Base-by-base conservation (phyloP, 2,797 vertebrate genomes). In the Falco cherrug region DNA sequence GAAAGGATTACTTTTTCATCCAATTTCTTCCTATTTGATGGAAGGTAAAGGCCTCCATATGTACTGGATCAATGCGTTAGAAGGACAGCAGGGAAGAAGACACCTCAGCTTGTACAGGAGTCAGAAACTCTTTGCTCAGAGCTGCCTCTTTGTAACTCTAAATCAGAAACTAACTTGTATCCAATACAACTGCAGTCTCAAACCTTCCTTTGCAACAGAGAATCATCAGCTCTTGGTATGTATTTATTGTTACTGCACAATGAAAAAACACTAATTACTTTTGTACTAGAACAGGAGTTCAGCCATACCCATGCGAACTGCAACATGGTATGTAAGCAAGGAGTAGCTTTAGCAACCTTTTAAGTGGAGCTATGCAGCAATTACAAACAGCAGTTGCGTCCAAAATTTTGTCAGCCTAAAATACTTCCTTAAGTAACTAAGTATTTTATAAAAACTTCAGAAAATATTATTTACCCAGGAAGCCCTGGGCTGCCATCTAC, bases 51-150 rank as follows among this genome's bases (percentile, higher is more conserved):
- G 56, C 13, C 45, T 71, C 47, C 47, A 13, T 5, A 20, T 0
- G 1, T 13, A 9, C 33, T 18, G 19, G 21, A 41, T 16, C 11
- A 4, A 48, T 6, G 33, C 0, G 2, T 13, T 33, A 24, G 35
- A 31, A 75, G 39, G 43, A 48, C 35, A 80, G 51, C 59, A 47
- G 65, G 26, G 33, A 48, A 64, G 45, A 63, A 41, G 13, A 10
- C 71, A 24, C 31, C 57, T 68, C 37, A 39, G 47, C 39, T 24
- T 19, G 16, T 7, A 51, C 29, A 29, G 7, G 16, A 50, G 19
- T 16, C 33, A 51, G 25, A 73, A 65, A 6, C 1, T 41, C 41
- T 41, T 41, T 47, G 54, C 78, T 73, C 50, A 33, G 33, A 84
- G 74, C 35, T 61, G 61, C 67, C 43, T 8, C 51, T 79, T 18